Base-by-base conservation (phyloP, 1,140 invertebrate species). In the Oreohelix idahoensis region DNA sequence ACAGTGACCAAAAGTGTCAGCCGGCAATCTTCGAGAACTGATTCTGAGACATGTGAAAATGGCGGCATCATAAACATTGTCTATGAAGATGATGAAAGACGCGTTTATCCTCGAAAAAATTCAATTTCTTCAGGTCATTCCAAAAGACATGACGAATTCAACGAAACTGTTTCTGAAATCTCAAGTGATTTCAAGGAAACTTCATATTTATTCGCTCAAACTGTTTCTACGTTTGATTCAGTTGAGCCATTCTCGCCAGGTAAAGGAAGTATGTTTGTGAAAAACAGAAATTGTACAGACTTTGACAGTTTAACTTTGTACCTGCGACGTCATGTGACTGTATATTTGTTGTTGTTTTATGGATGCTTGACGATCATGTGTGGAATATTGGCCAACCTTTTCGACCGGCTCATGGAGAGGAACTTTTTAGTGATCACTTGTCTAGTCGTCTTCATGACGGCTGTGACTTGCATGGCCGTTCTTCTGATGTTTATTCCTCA, bases 401-500 rank as follows among this genome's bases (percentile, higher is more conserved):
- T 26, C 36, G 20, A 58, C 0, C 42, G 1, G 32, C 5, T 82
- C 8, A 2, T 36, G 51, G 26, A 69, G 2, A 36, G 20, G 42
- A 58, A 82, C 51, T 4, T 75, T 26, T 20, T 51, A 36, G 69
- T 75, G 26, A 39, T 74, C 5, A 36, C 23, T 1, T 17, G 74
- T 1, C 29, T 74, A 4, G 36, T 23, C 0, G 29, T 58, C 0
- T 5, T 58, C 45, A 35, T 53, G 35, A 49, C 32, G 1, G 38
- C 29, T 15, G 39, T 82, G 51, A 39, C 17, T 76, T 87, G 5
- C 38, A 91, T 15, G 75, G 85, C 38, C 81, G 89, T 76, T 11
- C 38, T 36, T 85, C 92, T 66, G 86, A 87, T 71, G 80, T 89
- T 0, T 87, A 92, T 80, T 91, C 92, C n/a, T 85, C 90, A 77